Percentiles rank a stretch among this genome's conserved stretches.
phyloP scores from a whole-genome alignment of 2,113 vertebrate species.

The Vidua macroura region DNA sequence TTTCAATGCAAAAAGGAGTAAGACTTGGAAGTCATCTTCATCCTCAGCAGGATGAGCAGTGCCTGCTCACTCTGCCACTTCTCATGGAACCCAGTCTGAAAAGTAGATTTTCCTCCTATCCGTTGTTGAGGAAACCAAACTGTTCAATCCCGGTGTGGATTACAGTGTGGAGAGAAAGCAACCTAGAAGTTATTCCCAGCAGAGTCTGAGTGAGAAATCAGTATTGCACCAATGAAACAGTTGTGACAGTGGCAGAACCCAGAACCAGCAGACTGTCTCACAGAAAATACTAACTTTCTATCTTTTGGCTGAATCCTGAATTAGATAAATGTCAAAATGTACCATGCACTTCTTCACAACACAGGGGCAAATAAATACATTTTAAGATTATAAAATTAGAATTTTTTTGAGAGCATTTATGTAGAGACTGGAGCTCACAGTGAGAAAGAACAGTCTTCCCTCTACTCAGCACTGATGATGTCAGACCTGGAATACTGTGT shows the following conservation, averaged over 20 bases:
- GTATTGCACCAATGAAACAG: background rate
- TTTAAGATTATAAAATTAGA: background rate
- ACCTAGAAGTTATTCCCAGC: background rate
- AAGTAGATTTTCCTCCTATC: background rate
- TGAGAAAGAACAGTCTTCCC: background rate
- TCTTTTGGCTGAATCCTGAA: background rate
- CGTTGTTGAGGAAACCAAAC: background rate
- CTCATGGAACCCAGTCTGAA: background rate
- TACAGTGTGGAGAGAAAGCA: background rate
- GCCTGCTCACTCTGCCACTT: background rate
- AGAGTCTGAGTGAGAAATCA: background rate
- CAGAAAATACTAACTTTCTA: background rate
- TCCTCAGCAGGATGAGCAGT: background rate
- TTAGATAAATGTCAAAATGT: background rate
- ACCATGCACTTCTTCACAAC: background rate
- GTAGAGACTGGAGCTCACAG: background rate
- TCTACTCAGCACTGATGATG: background rate
- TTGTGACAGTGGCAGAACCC: background rate
- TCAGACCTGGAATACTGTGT: background rate
- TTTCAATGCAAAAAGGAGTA: background rate
- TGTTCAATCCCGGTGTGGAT: background rate
- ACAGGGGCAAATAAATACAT: background rate
- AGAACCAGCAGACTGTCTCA: background rate
- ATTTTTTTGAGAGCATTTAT: background rate
- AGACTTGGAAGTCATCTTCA: background rate